Base-by-base conservation (phyloP, 2,888 invertebrate species). In the Synanthedon myopaeformis region DNA sequence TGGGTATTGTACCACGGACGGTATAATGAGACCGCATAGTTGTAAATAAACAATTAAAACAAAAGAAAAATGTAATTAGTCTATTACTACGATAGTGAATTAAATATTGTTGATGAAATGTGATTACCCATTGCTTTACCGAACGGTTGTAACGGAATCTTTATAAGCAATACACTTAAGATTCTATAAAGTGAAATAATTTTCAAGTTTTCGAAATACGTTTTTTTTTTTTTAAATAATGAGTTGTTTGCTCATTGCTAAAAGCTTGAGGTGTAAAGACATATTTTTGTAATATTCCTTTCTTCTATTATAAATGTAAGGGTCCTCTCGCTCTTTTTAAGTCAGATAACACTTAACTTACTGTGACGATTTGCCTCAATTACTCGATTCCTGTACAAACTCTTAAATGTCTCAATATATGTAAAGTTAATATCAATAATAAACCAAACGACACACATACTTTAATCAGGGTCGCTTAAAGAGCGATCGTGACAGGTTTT, bases 131-230 rank as follows among this genome's bases (percentile, higher is more conserved):
- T 67, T 63, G 64, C 61, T 66, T 63, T 62, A 64, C 61, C 63
- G 62, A 66, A 68, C 67, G 81, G 79, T 79, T 81, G 79, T 82
- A 78, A 74, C 67, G 64, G 72, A 71, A 70, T 67, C 63, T 66
- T 67, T 67, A 72, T 66, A 76, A 80, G 79, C 76, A 79, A 79
- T 80, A 76, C 69, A 61, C 66, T 51, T 51, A 51, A 56, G 55
- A 53, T 17, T 53, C 54, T 54, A 55, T 54, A 55, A 42, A 48
- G 52, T 41, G 56, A 52, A 41, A 28, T 53, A 28, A 52, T 41
- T 52, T 51, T 52, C 55, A 54, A 52, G 56, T 55, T 58, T 55
- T 35, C 49, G 41, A 51, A 35, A 54, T 55, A 51, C 42, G n/a
- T n/a, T n/a, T n/a, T n/a, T 49, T 11, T 42, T 23, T 23, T n/a